Evolutionary conservation across 2,888 invertebrate genomes (phyloP), one percentile per base, ranked within the genome.

Genomic region (Peribatodes rhomboidaria): DNA sequence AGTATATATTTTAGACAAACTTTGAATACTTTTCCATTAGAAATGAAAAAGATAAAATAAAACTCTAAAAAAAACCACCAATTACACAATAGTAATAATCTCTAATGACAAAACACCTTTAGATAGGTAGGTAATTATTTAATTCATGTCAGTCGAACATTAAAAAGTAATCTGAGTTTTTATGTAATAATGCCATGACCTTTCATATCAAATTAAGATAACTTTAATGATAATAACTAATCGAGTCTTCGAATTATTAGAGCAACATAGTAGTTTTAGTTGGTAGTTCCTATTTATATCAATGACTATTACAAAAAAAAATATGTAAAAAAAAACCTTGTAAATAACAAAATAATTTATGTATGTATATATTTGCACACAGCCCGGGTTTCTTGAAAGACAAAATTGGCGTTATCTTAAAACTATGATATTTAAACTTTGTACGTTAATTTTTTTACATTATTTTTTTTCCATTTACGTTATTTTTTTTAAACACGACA

Each of bases 121-220:
- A 11, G 3, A 33, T n/a, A 16, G 2, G 10, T 46, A 46, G 22
- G 46, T 22, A 46, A 16, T 8, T 10, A 13, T 9, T 16, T 31
- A 37, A 50, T 20, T 54, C n/a, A 42, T 42, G 54, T 41, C 42
- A 54, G 39, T 54, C 31, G 27, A 54, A 54, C 31, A 31, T 31
- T 16, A 52, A 7, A 53, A n/a, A 13, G 22, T 22, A 27, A 42
- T 54, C 31, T 27, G 37, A n/a, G 11, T 50, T 35, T 16, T 46
- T 54, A 61, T 22, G 22, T 49, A 49, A 49, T 35, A 55, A 22
- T 49, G 55, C 49, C 49, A 22, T 57, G 61, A 53, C 53, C 61
- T 47, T 47, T 22, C 11, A 20, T 54, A 61, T 54, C 54, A 47
- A 54, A 39, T 39, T 31, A 35, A 27, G 49, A 61, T 61, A 61